Evolutionary conservation across 2,888 invertebrate species (phyloP).

Genomic region (Aethes cnicana): DNA sequence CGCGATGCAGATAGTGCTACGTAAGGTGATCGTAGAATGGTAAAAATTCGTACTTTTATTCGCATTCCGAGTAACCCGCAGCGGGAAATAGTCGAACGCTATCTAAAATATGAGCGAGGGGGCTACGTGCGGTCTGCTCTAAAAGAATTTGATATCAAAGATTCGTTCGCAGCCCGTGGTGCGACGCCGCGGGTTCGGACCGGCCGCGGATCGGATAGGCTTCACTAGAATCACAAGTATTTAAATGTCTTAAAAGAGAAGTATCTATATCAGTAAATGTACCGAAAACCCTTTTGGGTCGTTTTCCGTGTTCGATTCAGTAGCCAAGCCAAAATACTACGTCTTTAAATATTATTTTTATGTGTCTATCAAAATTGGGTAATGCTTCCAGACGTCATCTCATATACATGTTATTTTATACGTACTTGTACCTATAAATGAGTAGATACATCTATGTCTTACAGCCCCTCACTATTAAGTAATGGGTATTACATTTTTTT

Average conservation of each 20-base stretch:
- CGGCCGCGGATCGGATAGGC: slow-evolving; percentile 35
- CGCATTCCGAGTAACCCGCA: slow-evolving; percentile 53
- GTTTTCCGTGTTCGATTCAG: too few relatives aligned
- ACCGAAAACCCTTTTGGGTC: too few relatives aligned
- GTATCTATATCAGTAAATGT: too few relatives aligned
- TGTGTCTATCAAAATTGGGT: too few relatives aligned
- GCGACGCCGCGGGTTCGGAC: slow-evolving; percentile 44
- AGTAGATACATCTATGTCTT: slow-evolving; percentile 42
- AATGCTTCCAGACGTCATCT: slow-evolving; percentile 21
- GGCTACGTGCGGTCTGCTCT: slow-evolving; percentile 69
- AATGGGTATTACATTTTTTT: slow-evolving; percentile 37
- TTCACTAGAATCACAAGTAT: too few relatives aligned
- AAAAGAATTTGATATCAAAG: slow-evolving; percentile 78
- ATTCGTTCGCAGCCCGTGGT: slow-evolving; percentile 49
- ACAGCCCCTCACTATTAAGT: slow-evolving; percentile 37
- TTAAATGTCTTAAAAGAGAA: too few relatives aligned
- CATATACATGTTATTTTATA: too few relatives aligned
- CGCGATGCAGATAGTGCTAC: slow-evolving; percentile 22
- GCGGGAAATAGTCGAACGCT: slow-evolving; percentile 69
- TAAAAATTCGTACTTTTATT: slow-evolving; percentile 70
- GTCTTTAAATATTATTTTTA: too few relatives aligned
- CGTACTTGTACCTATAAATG: slow-evolving; percentile 8
- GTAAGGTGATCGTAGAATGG: slow-evolving; percentile 41
- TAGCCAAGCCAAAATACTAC: too few relatives aligned
- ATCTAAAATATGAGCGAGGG: slow-evolving; percentile 67